Conservation (phyloP, 2,113 vertebrate genomes). For the Formicarius rufipectus region DNA sequence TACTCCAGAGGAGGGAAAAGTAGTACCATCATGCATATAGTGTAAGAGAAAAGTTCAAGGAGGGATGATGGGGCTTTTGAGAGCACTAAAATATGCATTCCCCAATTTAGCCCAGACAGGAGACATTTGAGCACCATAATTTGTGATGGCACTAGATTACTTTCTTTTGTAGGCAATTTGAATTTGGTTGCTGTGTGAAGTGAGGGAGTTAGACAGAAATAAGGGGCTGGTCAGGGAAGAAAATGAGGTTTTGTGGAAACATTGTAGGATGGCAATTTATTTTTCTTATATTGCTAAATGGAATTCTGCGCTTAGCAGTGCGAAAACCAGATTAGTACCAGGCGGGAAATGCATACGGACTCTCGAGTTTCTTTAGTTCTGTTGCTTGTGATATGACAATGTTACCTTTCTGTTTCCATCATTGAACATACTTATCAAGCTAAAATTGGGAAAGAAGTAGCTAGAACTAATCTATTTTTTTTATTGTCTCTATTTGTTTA, state of each 20-base stretch:
- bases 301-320: neutral
- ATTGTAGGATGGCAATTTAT: neutral
- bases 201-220: neutral
- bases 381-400: neutral
- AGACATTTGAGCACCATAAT: neutral
- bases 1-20: neutral
- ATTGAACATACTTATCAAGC: neutral
- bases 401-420: neutral
- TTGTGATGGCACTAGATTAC: neutral
- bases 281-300: neutral
- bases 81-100: neutral
- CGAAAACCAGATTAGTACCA: neutral
- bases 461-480: neutral
- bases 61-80: neutral
- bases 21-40: neutral
- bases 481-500: neutral
- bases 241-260: neutral
- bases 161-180: neutral
- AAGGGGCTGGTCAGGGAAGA: fast-evolving
- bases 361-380: neutral
- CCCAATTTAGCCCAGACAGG: neutral
- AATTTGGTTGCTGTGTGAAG: neutral
- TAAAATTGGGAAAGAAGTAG: neutral
- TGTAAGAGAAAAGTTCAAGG: neutral
- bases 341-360: neutral